Base-by-base conservation (phyloP, 2,797 vertebrate genomes). In the Thaleichthys pacificus region DNA sequence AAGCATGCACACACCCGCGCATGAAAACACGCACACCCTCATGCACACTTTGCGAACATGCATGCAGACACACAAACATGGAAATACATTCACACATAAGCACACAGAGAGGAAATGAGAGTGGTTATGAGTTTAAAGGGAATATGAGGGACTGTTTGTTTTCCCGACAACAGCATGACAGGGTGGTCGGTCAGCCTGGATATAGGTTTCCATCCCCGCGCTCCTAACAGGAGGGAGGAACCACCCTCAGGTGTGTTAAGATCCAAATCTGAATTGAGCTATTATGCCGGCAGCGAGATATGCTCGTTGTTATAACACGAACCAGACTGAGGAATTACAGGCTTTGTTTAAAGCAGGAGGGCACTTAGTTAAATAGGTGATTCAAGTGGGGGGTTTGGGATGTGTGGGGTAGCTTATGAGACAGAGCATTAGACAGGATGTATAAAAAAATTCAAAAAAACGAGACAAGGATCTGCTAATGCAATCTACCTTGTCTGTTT, bases 241-340 rank as follows among this genome's bases (percentile, higher is more conserved):
- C 65, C 74, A 65, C 75, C 76, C 69, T 69, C 61, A 76, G 79
- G 85, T 60, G 35, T 35, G 67, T 22, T 68, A 61, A 70, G 82
- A 84, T 77, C 78, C 80, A 68, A 11, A 78, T 82, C 85, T 88
- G 78, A 82, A 80, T 70, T 79, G 73, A 66, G 69, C 51, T 0
- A 68, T 71, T 78, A 82, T 80, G 79, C 63, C 61, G 80, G 68
- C 0, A 3, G 75, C 82, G 87, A 86, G 80, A 79, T 86, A 84
- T 82, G 78, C 80, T 81, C 9, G 42, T 14, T 51, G 82, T 86
- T 87, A 88, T 82, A 77, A 83, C 82, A 86, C 84, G 83, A 87
- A 86, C 80, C 77, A 72, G 77, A 78, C 75, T 73, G 69, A 78
- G 76, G 85, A 78, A 80, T 86, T 82, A 80, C 80, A 77, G 83